Base-by-base conservation (phyloP, 2,888 invertebrate species). In the Odontocolon sp. region DNA sequence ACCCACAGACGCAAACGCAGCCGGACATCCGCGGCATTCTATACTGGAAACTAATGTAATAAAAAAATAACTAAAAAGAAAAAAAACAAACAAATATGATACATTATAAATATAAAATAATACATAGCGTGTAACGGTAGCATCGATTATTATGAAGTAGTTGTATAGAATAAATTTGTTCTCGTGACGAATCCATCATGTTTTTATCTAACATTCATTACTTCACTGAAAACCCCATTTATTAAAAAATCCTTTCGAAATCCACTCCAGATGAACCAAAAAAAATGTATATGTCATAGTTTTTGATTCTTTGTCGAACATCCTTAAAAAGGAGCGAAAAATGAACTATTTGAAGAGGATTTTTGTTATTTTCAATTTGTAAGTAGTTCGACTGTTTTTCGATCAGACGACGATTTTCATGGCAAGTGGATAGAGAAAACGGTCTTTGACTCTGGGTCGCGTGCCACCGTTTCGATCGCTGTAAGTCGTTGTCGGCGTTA, bases 81-180 rank as follows among this genome's bases (percentile, higher is more conserved):
- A 59, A 54, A 47, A 64, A 56, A 45, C 21, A 69, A 56, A 36
- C 36, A 67, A 76, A 72, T 70, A 71, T 50, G 68, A 73, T 50
- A 71, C 57, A 52, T 40, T 77, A 64, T 77, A 77, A 70, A 68
- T 56, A 72, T 56, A 40, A 69, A 72, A 50, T 81, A 82, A 78
- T 84, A 82, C 85, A 86, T 88, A 88, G 85, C 82, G 80, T 79
- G 82, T 83, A 88, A 63, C 50, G 61, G 56, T 72, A 72, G 71
- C 61, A 31, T 57, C 45, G 59, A 71, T 77, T 77, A 77, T 77
- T 68, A 79, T 77, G 40, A 42, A 68, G 68, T 71, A 71, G 88
- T 85, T 85, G 85, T 86, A 87, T 86, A 83, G 86, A 89, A 89
- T 89, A 89, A 89, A 89, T 84, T 88, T 86, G 88, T 89, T 89